Evolutionary conservation across 2,797 vertebrate species (phyloP).

Genomic region (Ficedula albicollis): DNA sequence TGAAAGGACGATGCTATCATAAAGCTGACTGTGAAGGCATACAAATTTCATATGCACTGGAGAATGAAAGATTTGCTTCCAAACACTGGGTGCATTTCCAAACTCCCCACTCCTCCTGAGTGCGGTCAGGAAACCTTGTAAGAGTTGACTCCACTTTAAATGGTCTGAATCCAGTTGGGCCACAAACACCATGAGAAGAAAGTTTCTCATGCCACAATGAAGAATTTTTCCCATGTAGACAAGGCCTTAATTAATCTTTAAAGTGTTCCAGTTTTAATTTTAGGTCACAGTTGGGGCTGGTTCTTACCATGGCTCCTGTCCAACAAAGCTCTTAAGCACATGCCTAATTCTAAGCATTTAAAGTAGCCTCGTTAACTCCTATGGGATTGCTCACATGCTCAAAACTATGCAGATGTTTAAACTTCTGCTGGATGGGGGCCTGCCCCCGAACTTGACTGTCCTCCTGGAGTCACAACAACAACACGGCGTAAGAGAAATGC

Average conservation of each 20-base stretch:
- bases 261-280: constrained; percentile 68
- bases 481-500: neutral
- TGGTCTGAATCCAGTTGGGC: constrained; percentile 56
- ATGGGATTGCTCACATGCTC: constrained; percentile 20
- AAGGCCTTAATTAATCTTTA: constrained; percentile 68
- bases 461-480: constrained; percentile 41
- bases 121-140: constrained; percentile 9
- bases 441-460: neutral
- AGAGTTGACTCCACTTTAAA: constrained; percentile 5
- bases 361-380: constrained; percentile 10
- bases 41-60: constrained; percentile 18
- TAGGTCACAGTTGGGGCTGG: constrained; percentile 60
- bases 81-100: constrained; percentile 25
- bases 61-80: constrained; percentile 34
- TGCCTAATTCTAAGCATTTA: constrained; percentile 46
- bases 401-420: constrained; percentile 39
- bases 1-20: constrained; percentile 28
- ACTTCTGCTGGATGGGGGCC: neutral
- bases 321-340: constrained; percentile 59
- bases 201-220: constrained; percentile 57
- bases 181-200: constrained; percentile 53
- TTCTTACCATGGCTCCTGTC: constrained; percentile 49
- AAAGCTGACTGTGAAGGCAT: neutral
- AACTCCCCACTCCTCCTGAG: constrained; percentile 10
- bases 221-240: constrained; percentile 67